Conservation (phyloP, 2,888 invertebrate genomes). For the Julus scandinavius region DNA sequence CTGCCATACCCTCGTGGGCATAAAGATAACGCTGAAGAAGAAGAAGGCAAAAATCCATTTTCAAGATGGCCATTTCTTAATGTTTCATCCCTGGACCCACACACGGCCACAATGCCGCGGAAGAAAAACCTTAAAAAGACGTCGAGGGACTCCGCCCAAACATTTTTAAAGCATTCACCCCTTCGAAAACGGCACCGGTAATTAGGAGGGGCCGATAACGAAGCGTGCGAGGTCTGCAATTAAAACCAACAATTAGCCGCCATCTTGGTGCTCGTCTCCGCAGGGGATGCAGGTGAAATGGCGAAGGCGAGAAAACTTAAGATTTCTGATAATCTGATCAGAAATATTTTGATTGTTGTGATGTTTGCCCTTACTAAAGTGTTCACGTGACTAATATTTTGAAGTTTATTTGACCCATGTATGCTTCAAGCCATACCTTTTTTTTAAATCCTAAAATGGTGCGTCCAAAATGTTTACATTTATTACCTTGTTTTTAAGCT, state of each 20-base stretch:
- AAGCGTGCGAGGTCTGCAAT: not conserved
- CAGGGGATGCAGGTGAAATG: no score
- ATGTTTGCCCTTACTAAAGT: no score
- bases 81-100: not conserved
- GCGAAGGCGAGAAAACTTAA: no score
- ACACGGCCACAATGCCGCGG: not conserved
- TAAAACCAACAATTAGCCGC: not conserved
- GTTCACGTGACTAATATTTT: no score
- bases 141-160: not conserved
- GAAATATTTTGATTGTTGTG: no score
- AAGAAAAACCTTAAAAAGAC: not conserved
- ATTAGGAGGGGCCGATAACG: not conserved
- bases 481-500: no score
- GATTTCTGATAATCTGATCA: no score
- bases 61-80: not conserved
- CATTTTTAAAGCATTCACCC: not conserved
- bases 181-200: not conserved
- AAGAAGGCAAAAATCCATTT: constrained; percentile 42
- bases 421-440: no score
- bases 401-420: no score
- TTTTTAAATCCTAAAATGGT: no score
- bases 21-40: constrained; percentile 21
- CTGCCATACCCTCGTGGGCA: constrained; percentile 49
- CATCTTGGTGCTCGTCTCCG: not conserved
- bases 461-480: no score